Base-by-base conservation (phyloP, 2,113 vertebrate species). In the Crypturellus undulatus region DNA sequence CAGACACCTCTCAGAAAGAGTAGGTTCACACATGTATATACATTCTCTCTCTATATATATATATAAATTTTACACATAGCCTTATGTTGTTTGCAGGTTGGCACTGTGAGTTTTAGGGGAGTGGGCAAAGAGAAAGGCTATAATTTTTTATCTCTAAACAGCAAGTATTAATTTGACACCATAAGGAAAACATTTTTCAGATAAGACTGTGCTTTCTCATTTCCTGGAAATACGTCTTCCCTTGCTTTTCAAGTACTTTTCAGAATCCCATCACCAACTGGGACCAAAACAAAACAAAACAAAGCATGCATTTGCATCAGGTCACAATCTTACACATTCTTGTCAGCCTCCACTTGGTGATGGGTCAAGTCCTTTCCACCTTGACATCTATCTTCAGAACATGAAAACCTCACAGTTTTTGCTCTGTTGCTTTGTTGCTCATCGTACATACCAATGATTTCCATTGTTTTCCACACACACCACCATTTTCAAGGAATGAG, bases 311-410 rank as follows among this genome's bases (percentile, higher is more conserved):
- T 36, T 58, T 65, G 17, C 21, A 60, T 47, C 70, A 65, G 22
- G 58, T 68, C 70, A 43, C 22, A 58, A 58, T 79, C 58, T 84
- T 79, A 21, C 21, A 32, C 8, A 38, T 58, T 18, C 26, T 69
- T 69, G 25, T 21, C 20, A 79, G 67, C 60, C 62, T 34, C 24
- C n/a, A 28, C n/a, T 52, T 51, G 76, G 40, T 25, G 47, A 62
- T 47, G 36, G 26, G 54, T 47, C 49, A 30, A 68, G 77, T 77
- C 60, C 47, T 85, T 40, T 73, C 28, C 28, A 68, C 9, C 10
- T 65, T 54, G 51, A 86, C 56, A 45, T 83, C 64, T 86, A 73
- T 36, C 88, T 83, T 70, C 72, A 73, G 40, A 92, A 84, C 36
- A 64, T 38, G 16, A 93, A 90, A 92, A 49, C 9, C 10, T 9